These are phyloP conservation scores for Fabriciana adippe DNA, from an alignment of 2,888 invertebrate species.

Conservation along the genomic window DNA sequence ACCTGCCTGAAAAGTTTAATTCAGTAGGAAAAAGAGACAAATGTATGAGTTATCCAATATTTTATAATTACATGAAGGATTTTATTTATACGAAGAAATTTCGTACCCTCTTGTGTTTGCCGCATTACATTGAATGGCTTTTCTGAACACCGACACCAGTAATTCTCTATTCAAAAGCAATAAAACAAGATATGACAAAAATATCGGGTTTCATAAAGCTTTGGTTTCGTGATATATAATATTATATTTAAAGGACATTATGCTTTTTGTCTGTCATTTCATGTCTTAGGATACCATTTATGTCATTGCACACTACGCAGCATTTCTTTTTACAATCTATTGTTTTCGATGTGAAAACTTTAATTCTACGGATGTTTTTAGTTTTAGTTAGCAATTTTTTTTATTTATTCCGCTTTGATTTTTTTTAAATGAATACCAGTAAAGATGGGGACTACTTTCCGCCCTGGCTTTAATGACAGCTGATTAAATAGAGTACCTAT, in stretches of 20 bases:
- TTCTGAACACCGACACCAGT: conserved; percentile 57
- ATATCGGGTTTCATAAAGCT: conserved; percentile 82
- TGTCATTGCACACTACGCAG: conserved; percentile 50
- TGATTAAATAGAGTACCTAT: no score
- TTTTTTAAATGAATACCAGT: no score
- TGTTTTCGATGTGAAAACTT: conserved; percentile 26
- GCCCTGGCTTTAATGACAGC: no score
- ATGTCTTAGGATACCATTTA: conserved; percentile 45
- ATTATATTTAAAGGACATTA: conserved; percentile 79
- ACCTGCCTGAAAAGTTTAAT: conserved; percentile 15
- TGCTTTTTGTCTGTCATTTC: conserved; percentile 69
- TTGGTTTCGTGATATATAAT: conserved; percentile 79
- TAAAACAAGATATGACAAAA: conserved; percentile 82
- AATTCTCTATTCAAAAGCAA: conserved; percentile 73
- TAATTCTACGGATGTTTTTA: neutral
- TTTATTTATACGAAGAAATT: conserved; percentile 34
- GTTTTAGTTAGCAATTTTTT: neutral
- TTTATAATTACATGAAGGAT: conserved; percentile 31
- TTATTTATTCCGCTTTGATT: no score
- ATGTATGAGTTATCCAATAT: conserved; percentile 17
- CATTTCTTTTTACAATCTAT: conserved; percentile 39
- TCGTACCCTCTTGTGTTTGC: conserved; percentile 58
- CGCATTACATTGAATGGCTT: conserved; percentile 62
- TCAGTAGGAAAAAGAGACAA: conserved; percentile 14
- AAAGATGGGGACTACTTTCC: no score